These are phyloP conservation scores for Psittacara wagleri DNA, from an alignment of 2,113 vertebrate genomes.

Conservation along the genomic window DNA sequence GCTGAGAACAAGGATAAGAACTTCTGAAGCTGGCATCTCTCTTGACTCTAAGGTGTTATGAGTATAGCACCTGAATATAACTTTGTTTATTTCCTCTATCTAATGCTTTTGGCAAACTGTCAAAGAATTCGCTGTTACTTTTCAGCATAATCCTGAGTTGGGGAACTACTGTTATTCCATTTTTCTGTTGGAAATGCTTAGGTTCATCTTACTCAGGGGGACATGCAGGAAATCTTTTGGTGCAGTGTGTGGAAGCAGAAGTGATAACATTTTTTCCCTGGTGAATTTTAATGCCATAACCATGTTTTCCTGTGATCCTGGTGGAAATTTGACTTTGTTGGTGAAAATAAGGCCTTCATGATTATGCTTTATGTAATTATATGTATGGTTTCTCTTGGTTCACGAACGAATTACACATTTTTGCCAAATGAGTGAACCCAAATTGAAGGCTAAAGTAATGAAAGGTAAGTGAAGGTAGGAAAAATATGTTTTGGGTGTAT, in stretches of 20 bases:
- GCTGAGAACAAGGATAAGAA: background rate
- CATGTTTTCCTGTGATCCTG: background rate
- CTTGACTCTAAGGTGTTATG: background rate
- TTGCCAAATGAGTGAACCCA: background rate
- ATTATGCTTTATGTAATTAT: background rate
- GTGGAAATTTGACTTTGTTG: background rate
- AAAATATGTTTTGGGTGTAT: background rate
- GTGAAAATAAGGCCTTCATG: background rate
- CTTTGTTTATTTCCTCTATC: background rate
- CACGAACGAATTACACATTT: background rate
- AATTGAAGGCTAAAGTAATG: conserved; percentile 22
- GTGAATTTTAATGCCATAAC: background rate
- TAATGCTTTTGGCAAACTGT: background rate
- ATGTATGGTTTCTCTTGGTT: background rate
- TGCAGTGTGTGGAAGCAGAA: background rate
- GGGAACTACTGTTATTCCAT: background rate
- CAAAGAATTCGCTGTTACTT: background rate
- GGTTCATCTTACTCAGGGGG: background rate
- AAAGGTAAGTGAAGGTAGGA: background rate
- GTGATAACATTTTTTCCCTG: background rate
- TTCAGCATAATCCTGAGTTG: background rate
- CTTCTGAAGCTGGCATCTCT: background rate
- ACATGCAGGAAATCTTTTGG: background rate
- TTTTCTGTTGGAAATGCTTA: background rate
- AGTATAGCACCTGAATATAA: background rate